These are phyloP conservation scores for Neoitamus cyanurus DNA, from an alignment of 2,888 invertebrate species.

Conservation along the genomic window DNA sequence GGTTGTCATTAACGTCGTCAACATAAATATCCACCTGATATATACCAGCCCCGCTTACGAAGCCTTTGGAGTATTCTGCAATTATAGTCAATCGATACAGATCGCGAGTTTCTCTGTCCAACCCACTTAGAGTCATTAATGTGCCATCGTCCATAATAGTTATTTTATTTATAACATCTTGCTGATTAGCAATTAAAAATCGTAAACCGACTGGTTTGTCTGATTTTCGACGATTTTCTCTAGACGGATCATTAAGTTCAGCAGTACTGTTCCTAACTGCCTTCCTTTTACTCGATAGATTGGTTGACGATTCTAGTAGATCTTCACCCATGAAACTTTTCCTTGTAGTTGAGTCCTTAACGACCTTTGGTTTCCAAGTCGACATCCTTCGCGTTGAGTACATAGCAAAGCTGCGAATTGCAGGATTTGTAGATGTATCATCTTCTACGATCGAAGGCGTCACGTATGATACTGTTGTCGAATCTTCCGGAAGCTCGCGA, in stretches of 20 bases:
- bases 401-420: neutral
- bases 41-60: conserved; percentile 77
- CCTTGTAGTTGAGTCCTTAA: neutral
- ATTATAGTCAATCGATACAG: conserved; percentile 82
- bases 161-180: conserved; percentile 83
- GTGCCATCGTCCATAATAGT: conserved; percentile 82
- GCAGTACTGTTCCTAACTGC: conserved; percentile 6
- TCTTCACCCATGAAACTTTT: neutral
- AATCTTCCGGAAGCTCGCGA: conserved; percentile 30
- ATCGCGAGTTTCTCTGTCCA: conserved; percentile 81
- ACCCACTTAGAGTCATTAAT: conserved; percentile 78
- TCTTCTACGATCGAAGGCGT: conserved; percentile 3
- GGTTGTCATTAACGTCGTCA: conserved; percentile 88
- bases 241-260: neutral
- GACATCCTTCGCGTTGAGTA: conserved; percentile 44
- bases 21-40: conserved; percentile 84
- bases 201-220: conserved; percentile 69
- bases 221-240: conserved; percentile 55
- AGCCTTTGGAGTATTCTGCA: conserved; percentile 79
- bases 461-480: conserved; percentile 9
- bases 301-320: neutral
- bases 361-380: conserved; percentile 48
- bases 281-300: neutral
- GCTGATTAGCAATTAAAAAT: conserved; percentile 84
- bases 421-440: conserved; percentile 25